Evolutionary conservation across 2,797 vertebrate species (phyloP).

Genomic region (Ptychobarbus kaznakovi): DNA sequence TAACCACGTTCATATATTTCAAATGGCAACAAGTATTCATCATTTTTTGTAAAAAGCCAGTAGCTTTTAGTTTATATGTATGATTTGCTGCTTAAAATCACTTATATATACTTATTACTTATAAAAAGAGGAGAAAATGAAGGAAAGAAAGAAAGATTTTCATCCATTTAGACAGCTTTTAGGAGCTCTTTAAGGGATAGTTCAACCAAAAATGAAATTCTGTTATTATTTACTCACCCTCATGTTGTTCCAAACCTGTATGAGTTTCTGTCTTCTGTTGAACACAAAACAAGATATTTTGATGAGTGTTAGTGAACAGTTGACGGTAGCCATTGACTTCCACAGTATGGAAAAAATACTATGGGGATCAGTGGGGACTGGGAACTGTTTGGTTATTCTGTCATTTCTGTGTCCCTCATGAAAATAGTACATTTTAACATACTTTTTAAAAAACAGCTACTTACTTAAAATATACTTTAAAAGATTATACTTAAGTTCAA

Average conservation of each 20-base stretch:
- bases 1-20: neutral
- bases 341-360: neutral
- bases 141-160: too few species aligned
- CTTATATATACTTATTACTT: neutral
- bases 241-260: neutral
- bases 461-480: neutral
- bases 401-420: neutral
- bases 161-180: neutral
- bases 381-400: neutral
- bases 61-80: neutral
- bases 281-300: neutral
- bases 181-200: neutral
- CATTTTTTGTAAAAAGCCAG: neutral
- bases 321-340: neutral
- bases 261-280: neutral
- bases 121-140: too few species aligned
- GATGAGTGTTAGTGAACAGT: neutral
- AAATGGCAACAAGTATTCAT: neutral
- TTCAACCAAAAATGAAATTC: neutral
- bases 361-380: neutral
- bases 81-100: neutral
- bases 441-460: neutral
- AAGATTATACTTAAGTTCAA: neutral
- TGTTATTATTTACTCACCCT: neutral
- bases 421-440: neutral